phyloP scores from a whole-genome alignment of 2,113 vertebrate species.

The zebrafish (Danio rerio) region DNA sequence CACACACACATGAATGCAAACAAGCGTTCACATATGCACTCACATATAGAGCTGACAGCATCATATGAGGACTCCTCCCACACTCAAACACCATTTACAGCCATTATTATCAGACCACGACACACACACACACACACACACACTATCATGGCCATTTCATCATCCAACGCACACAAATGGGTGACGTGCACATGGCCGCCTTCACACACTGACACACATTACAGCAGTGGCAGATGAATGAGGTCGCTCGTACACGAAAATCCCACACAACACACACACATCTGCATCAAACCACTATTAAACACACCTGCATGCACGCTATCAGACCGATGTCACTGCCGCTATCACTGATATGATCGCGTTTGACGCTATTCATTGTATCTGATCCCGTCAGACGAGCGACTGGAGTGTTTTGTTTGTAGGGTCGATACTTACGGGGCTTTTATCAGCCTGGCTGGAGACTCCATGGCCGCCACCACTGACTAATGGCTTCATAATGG shows the following conservation, averaged over 20 bases:
- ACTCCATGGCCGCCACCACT: slow-evolving; percentile 94
- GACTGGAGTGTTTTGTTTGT: too few relatives aligned
- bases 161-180: slow-evolving; percentile 30
- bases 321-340: too few relatives aligned
- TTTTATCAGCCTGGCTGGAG: slow-evolving; percentile 95
- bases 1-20: background rate
- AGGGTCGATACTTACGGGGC: slow-evolving; percentile 89
- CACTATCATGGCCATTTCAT: background rate
- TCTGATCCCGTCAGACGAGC: too few relatives aligned
- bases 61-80: slow-evolving; percentile 20
- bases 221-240: slow-evolving; percentile 49
- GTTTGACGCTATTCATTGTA: too few relatives aligned
- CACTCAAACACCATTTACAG: background rate
- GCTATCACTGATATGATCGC: too few relatives aligned
- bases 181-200: slow-evolving; percentile 73
- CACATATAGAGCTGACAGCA: background rate
- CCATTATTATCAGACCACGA: background rate
- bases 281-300: too few relatives aligned
- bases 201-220: slow-evolving; percentile 74
- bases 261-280: background rate
- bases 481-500: slow-evolving; percentile 99
- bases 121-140: background rate
- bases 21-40: background rate
- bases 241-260: background rate
- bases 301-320: too few relatives aligned